phyloP scores from a whole-genome alignment of 2,113 vertebrate species.

The Alexandromys fortis region DNA sequence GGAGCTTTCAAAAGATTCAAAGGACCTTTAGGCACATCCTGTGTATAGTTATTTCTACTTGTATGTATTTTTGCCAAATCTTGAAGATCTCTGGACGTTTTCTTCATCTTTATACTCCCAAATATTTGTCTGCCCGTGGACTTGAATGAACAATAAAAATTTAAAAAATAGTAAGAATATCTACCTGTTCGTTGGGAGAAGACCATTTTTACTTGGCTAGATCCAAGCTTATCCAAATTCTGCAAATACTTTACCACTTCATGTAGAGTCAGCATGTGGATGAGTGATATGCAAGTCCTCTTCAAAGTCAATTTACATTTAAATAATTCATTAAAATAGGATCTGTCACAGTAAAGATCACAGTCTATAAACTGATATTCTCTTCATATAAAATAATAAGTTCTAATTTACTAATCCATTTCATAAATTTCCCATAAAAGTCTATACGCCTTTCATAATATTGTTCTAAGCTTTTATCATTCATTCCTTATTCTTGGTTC shows the following conservation, averaged over 20 bases:
- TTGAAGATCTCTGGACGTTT: constrained; percentile 12
- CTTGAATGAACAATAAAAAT: neutral
- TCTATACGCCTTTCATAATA: neutral
- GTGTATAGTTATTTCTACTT: neutral
- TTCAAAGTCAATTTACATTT: constrained; percentile 25
- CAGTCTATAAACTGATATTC: neutral
- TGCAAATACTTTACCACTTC: neutral
- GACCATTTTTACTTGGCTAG: neutral
- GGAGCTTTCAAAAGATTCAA: constrained; percentile 8
- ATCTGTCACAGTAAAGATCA: neutral
- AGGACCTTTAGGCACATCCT: neutral
- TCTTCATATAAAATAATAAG: neutral
- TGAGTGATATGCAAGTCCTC: neutral
- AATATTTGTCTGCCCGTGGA: neutral
- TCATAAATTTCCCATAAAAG: neutral
- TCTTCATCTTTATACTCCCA: neutral
- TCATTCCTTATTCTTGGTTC: neutral
- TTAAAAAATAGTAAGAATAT: neutral
- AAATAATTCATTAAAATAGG: constrained; percentile 43
- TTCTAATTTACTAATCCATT: neutral
- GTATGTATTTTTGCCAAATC: neutral
- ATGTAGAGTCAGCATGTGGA: neutral
- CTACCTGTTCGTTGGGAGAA: neutral
- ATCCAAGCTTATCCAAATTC: neutral
- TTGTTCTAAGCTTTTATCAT: neutral